Evolutionary conservation across 1,140 invertebrate genomes (phyloP), one percentile per base, ranked within the genome.

Genomic region (Oedothorax gibbosus): DNA sequence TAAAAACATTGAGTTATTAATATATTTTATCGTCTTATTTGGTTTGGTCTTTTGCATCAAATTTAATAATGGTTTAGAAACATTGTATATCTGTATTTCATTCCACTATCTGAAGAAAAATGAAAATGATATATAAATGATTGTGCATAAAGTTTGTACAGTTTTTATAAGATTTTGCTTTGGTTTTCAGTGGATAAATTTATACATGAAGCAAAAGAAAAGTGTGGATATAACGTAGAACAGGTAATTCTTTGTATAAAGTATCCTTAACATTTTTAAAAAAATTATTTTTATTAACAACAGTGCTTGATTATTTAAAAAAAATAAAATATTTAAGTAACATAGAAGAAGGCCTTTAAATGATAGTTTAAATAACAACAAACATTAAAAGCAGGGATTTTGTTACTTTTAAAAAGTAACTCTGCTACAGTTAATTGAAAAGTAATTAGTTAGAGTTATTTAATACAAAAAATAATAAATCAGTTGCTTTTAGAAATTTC

Each of bases 181-280:
- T 53, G 87, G 85, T 66, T 64, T 76, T 83, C 88, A 96, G 97
- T 99, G 92, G 97, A 99, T 91, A 95, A 98, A 89, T 99, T 98
- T 89, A 96, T 98, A 86, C 93, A 93, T 88, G 93, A 97, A 87
- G 96, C 97, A n/a, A 98, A 98, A 91, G 97, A 99, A 89, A 99
- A 98, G 90, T 98, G 97, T 93, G 97, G 96, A 68, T 99, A 99
- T 88, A 98, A 98, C 91, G 96, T 95, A 57, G 98, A 99, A 92
- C 97, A 99, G 88, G 90, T 91, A 87, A 85, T 73, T 86, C n/a
- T 72, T 9, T 60, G 10, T 35, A 72, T 56, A 69, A 35, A 86
- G 7, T 50, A 57, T 64, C 2, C 12, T 66, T 14, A 7, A 14
- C 9, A 60, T 5, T 6, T 4, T 2, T 14, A n/a, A 14, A n/a